Evolutionary conservation across 2,888 invertebrate species (phyloP).

Genomic region (Agriopis leucophaearia): DNA sequence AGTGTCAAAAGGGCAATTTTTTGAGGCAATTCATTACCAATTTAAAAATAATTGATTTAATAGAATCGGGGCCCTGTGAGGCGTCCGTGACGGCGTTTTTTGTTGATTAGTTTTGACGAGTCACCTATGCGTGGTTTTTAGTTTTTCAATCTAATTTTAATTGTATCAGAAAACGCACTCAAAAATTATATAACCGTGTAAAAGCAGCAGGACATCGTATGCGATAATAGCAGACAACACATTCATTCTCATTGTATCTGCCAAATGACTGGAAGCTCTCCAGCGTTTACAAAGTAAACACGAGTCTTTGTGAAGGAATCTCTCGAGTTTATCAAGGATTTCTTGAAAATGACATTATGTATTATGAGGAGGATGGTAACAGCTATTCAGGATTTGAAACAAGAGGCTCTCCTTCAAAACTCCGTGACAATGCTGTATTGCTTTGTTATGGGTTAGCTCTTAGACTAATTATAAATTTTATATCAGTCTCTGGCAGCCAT

Average conservation of each 20-base stretch:
- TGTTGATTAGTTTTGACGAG: no score
- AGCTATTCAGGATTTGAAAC: conserved; percentile 25
- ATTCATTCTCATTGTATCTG: conserved; percentile 19
- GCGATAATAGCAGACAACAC: not conserved
- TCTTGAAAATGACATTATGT: conserved; percentile 23
- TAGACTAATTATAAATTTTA: not conserved
- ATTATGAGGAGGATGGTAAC: conserved; percentile 16
- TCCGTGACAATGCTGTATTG: conserved; percentile 22
- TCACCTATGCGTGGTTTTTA: no score
- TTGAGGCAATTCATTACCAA: no score
- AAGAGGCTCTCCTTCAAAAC: conserved; percentile 25
- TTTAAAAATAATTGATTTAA: no score
- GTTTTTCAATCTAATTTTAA: no score
- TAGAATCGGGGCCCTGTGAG: no score
- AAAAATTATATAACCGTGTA: no score
- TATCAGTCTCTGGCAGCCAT: no score
- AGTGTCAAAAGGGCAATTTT: no score
- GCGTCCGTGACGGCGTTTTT: no score
- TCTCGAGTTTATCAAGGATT: conserved; percentile 31
- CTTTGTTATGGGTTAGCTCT: conserved; percentile 2
- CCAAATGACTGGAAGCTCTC: conserved; percentile 24
- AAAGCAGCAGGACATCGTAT: not conserved
- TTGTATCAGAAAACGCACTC: no score
- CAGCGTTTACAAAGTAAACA: conserved; percentile 28
- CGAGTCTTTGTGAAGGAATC: conserved; percentile 19